Base-by-base conservation (phyloP, 2,113 vertebrate species). In the Notechis scutatus region DNA sequence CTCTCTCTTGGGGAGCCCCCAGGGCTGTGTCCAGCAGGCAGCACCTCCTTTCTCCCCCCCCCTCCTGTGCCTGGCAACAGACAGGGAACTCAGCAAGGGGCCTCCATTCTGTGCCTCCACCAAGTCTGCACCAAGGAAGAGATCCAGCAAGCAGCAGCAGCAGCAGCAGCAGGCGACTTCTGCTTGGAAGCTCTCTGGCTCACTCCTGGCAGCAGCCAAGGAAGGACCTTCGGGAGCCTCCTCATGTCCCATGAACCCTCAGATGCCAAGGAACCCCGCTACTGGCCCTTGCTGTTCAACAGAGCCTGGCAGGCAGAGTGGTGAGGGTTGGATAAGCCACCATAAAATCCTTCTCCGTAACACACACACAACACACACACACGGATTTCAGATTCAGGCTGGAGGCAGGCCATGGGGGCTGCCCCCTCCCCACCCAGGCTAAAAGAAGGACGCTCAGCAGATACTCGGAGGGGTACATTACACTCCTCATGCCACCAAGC, bases 381-480 rank as follows among this genome's bases (percentile, higher is more conserved):
- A 59, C 14, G 14, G 26, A 24, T 52, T 29, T 61, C 21, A n/a
- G 56, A 24, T 64, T 0, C 45, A 52, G 34, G 42, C 93, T 1
- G 0, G 47, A 50, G 47, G 47, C 47, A 50, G 47, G 47, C 34
- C 0, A 0, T n/a, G 0, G 0, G 92, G 45, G 29, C 45, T 26
- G 54, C 64, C 21, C 34, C 42, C 29, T 14, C 18, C 26, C 64
- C 57, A 26, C 14, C 64, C 5, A 34, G 1, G 0, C 59, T 88
- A 2, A 55, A 85, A n/a, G 26, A 21, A 3, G 57, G 14, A 18
- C 0, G 39, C 14, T 92, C 0, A 88, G 45, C 91, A 3, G 4
- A 59, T 52, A 92, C 59, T 95, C 56, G 39, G 0, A 26, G 85
- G 47, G 88, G 12, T 3, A 69, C 29, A 0, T 0, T 29, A 0